Evolutionary conservation across 2,113 vertebrate species (phyloP).

Genomic region (Urocynchramus pylzowi): DNA sequence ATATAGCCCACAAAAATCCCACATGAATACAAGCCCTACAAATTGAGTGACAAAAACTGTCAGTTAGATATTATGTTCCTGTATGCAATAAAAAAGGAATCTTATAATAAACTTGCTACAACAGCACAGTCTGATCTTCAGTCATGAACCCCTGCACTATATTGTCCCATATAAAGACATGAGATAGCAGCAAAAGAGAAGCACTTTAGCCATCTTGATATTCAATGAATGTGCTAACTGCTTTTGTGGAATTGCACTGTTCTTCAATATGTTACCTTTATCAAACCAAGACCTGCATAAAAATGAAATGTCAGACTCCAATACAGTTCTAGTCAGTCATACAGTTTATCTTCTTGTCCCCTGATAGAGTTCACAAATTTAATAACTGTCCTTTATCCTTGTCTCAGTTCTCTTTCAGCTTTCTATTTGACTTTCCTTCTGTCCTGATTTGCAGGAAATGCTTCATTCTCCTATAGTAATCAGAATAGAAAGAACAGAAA

Average conservation of each 20-base stretch:
- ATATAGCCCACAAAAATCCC: neutral
- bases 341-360: constrained; percentile 75
- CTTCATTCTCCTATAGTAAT: constrained; percentile 51
- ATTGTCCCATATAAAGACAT: constrained; percentile 46
- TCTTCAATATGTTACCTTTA: constrained; percentile 69
- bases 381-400: constrained; percentile 76
- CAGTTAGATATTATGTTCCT: neutral
- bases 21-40: neutral
- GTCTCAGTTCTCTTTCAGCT: constrained; percentile 65
- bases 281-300: constrained; percentile 69
- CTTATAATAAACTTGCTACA: constrained; percentile 24
- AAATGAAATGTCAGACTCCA: constrained; percentile 78
- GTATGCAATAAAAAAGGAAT: neutral
- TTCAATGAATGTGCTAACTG: constrained; percentile 61
- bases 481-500: constrained; percentile 44
- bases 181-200: constrained; percentile 43
- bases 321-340: constrained; percentile 65
- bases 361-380: constrained; percentile 76
- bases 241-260: constrained; percentile 51
- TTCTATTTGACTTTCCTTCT: constrained; percentile 61
- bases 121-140: constrained; percentile 21
- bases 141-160: constrained; percentile 37
- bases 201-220: constrained; percentile 54
- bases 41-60: neutral
- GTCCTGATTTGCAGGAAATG: constrained; percentile 62